Conservation (phyloP, 2,797 vertebrate genomes). For the Epinephelus malabaricus region DNA sequence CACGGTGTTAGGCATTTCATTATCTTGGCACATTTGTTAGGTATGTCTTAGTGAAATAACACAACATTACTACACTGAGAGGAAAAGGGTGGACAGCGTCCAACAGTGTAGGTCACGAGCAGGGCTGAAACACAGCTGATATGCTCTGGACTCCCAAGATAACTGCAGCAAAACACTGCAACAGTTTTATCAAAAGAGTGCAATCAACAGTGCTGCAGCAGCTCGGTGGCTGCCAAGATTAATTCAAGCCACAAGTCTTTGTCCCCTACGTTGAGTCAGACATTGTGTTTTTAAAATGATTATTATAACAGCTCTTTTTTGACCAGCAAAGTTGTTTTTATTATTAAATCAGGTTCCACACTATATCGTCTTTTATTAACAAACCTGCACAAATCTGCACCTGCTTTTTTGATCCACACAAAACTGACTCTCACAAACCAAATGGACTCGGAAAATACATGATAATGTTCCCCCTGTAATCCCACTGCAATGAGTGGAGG, state of each 20-base stretch:
- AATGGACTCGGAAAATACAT: not conserved
- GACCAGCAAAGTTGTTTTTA: not conserved
- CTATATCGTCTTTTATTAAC: not conserved
- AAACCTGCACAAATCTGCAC: not conserved
- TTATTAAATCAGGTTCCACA: not conserved
- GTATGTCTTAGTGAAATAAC: constrained; percentile 5
- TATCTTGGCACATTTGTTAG: constrained; percentile 18
- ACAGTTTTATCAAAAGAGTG: constrained; percentile 14
- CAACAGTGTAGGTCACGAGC: not conserved
- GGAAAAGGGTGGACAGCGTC: not conserved
- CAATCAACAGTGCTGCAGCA: constrained; percentile 30
- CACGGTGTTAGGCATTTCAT: constrained; percentile 9
- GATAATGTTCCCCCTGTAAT: constrained; percentile 11
- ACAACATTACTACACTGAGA: not conserved
- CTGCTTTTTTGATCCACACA: not conserved
- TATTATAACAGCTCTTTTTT: constrained; percentile 3
- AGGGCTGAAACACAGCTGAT: not conserved
- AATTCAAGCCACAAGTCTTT: constrained; percentile 25
- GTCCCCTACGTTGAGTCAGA: constrained; percentile 6
- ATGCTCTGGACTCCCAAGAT: constrained; percentile 10
- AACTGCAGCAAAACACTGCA: constrained; percentile 19
- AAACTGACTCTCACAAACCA: not conserved
- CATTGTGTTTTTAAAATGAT: constrained; percentile 1
- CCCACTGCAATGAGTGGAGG: constrained; percentile 16
- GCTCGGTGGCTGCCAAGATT: constrained; percentile 32